These are phyloP conservation scores for Pinna nobilis DNA, from an alignment of 1,140 invertebrate species.

Conservation along the genomic window DNA sequence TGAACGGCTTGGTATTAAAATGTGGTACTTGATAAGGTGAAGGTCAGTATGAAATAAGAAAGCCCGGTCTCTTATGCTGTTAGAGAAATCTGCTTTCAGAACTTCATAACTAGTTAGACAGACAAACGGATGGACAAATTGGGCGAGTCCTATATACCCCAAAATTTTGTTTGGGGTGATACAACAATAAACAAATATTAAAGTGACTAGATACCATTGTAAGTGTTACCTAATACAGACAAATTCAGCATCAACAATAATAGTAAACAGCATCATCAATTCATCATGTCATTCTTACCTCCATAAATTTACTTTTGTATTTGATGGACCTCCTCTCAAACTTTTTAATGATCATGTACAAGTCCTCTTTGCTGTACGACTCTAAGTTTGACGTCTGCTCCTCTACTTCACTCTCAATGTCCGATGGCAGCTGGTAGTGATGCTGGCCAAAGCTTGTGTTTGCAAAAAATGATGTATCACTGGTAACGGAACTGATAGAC, in stretches of 20 bases:
- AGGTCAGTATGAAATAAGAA: no score
- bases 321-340: constrained; percentile 63
- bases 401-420: constrained; percentile 73
- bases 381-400: constrained; percentile 61
- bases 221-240: not conserved
- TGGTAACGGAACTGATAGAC: constrained; percentile 68
- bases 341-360: constrained; percentile 67
- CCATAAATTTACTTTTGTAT: constrained; percentile 72
- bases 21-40: no score
- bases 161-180: not conserved
- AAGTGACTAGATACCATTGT: not conserved
- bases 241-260: not conserved
- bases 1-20: no score
- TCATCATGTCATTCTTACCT: constrained; percentile 49
- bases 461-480: constrained; percentile 64
- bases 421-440: constrained; percentile 67
- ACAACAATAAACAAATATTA: not conserved
- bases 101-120: no score
- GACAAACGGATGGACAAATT: no score
- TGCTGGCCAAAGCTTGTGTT: constrained; percentile 52
- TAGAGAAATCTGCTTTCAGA: no score
- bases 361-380: constrained; percentile 68
- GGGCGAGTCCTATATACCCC: no score
- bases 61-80: no score
- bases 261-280: not conserved